These are phyloP conservation scores for Poeciliopsis infans DNA, from an alignment of 2,797 vertebrate species.

Conservation along the genomic window DNA sequence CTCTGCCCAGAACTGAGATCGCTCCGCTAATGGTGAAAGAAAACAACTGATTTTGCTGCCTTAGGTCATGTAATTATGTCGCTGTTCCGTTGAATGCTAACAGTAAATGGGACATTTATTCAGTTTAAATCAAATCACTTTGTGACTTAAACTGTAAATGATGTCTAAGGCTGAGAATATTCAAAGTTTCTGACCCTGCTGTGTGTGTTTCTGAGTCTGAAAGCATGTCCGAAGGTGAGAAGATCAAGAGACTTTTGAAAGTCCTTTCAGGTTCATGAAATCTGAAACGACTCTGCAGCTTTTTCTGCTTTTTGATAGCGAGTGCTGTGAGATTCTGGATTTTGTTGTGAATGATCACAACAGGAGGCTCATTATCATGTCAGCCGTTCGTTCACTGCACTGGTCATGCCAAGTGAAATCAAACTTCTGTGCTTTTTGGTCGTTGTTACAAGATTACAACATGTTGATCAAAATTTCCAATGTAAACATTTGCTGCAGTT, in stretches of 20 bases:
- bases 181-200: background rate
- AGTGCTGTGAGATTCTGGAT: background rate
- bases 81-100: background rate
- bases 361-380: background rate
- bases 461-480: background rate
- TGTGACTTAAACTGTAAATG: background rate
- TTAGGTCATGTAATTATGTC: conserved; percentile 29
- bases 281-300: background rate
- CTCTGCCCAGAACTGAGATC: conserved; percentile 34
- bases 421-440: background rate
- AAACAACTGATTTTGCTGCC: conserved; percentile 68
- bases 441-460: background rate
- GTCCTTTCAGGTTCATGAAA: background rate
- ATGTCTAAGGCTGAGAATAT: background rate
- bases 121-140: background rate
- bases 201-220: background rate
- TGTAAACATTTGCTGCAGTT: background rate
- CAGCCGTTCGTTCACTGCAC: background rate
- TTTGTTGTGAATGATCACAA: background rate
- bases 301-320: background rate
- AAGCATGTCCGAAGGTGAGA: background rate
- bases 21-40: conserved; percentile 56
- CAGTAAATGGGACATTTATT: background rate
- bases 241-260: background rate
- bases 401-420: background rate